Conservation (phyloP, 1,140 invertebrate species). For the Trigoniulus corallinus region DNA sequence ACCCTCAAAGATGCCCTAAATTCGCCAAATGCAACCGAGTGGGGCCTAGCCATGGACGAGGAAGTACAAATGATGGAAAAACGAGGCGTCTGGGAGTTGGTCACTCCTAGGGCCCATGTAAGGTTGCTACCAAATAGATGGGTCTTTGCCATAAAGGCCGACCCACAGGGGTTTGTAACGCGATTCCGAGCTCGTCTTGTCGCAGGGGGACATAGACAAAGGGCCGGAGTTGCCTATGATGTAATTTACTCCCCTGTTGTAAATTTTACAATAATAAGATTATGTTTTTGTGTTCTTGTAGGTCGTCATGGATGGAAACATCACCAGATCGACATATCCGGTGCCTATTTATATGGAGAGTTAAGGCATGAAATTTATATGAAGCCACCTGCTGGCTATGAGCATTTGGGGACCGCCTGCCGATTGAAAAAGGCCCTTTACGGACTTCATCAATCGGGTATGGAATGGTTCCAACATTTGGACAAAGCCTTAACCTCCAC, state of each 20-base stretch:
- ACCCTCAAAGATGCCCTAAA: no score
- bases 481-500: no score
- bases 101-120: not conserved
- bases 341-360: conserved; percentile 14
- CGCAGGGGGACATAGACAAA: not conserved
- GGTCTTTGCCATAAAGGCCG: not conserved
- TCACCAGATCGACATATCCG: not conserved
- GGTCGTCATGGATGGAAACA: not conserved
- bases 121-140: not conserved
- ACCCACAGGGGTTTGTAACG: conserved; percentile 1
- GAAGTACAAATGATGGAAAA: not conserved
- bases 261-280: not conserved
- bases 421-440: conserved; percentile 18
- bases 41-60: not conserved
- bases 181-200: not conserved
- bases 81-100: not conserved
- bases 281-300: not conserved
- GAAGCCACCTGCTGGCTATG: not conserved
- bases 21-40: no score
- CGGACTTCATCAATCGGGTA: no score
- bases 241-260: no score
- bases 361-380: not conserved
- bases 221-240: not conserved
- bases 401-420: conserved; percentile 9
- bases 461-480: no score